Evolutionary conservation across 2,113 vertebrate genomes (phyloP).

Genomic region (Pteruthius melanotis): DNA sequence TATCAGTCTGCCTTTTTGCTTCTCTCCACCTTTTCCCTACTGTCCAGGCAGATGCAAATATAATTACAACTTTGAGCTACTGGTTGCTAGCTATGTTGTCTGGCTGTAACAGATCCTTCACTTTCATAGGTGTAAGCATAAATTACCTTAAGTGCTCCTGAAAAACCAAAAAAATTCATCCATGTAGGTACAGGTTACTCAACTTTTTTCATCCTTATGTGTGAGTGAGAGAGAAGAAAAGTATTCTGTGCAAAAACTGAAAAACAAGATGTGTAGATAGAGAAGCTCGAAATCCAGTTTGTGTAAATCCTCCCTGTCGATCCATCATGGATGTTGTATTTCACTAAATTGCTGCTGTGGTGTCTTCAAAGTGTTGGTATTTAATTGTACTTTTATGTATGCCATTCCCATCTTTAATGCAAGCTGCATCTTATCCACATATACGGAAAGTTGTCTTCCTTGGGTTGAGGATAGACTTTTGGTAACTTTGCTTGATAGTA

Average conservation of each 20-base stretch:
- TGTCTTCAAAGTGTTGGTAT: neutral
- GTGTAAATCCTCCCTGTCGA: neutral
- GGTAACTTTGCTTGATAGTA: neutral
- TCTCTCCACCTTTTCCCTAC: neutral
- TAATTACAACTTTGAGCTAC: neutral
- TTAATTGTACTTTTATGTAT: neutral
- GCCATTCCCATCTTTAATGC: neutral
- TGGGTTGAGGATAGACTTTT: neutral
- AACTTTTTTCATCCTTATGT: neutral
- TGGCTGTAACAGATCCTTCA: neutral
- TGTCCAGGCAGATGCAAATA: neutral
- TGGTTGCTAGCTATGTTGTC: neutral
- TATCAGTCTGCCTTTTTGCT: neutral
- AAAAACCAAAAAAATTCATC: neutral
- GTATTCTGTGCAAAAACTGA: neutral
- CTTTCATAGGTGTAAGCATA: neutral
- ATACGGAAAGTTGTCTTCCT: neutral
- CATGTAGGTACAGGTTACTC: neutral
- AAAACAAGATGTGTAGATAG: neutral
- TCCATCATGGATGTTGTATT: neutral
- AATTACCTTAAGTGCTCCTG: neutral
- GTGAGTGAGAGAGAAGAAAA: neutral
- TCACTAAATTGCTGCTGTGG: neutral
- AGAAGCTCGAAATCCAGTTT: neutral
- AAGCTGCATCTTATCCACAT: neutral